Percentiles rank a stretch among this genome's conserved stretches.
phyloP scores from a whole-genome alignment of 2,113 vertebrate genomes.

The Octodon degus region DNA sequence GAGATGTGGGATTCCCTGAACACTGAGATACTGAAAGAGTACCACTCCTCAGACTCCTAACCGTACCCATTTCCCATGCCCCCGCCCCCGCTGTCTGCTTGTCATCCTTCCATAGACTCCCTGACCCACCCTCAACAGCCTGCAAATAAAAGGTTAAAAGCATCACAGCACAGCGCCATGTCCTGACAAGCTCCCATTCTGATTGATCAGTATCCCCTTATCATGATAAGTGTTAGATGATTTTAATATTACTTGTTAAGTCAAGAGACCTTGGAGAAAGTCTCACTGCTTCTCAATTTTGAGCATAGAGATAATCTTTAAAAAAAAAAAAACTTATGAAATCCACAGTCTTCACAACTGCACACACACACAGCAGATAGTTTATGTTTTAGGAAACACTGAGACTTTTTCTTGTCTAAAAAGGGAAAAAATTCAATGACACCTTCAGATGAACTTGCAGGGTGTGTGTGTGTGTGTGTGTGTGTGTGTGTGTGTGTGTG shows the following conservation, averaged over 20 bases:
- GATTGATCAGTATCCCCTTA: neutral
- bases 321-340: constrained; percentile 38
- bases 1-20: neutral
- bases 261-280: neutral
- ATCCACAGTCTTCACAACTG: constrained; percentile 31
- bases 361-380: neutral
- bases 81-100: neutral
- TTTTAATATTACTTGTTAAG: neutral
- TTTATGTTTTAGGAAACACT: neutral
- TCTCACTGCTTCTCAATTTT: constrained; percentile 15
- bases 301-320: neutral
- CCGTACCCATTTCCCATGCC: neutral
- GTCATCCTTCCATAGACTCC: neutral
- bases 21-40: neutral
- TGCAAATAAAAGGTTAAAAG: neutral
- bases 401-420: constrained; percentile 23
- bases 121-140: neutral
- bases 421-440: constrained; percentile 42
- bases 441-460: constrained; percentile 21
- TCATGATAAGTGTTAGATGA: neutral
- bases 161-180: neutral
- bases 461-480: too few relatives aligned
- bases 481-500: too few relatives aligned
- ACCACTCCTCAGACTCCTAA: neutral
- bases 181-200: neutral